These are phyloP conservation scores for Dasyornis broadbenti DNA, from an alignment of 2,113 vertebrate species.

Conservation along the genomic window DNA sequence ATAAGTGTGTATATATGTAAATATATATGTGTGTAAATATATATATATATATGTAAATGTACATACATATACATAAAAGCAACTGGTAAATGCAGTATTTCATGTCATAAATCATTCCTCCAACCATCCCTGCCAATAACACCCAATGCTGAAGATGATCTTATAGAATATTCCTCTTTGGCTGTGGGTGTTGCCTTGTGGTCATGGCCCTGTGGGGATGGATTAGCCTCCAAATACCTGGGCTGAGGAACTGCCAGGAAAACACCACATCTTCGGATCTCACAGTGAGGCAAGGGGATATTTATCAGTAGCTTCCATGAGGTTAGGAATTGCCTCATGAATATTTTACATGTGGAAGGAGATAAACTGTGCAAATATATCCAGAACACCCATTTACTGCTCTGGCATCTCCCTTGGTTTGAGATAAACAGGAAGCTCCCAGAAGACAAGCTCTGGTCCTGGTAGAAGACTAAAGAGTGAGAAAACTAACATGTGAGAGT, in stretches of 20 bases:
- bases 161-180: background rate
- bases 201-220: background rate
- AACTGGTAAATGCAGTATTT: conserved; percentile 57
- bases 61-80: conserved; percentile 39
- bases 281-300: background rate
- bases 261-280: background rate
- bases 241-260: background rate
- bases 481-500: background rate
- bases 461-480: background rate
- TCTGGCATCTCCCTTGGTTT: background rate
- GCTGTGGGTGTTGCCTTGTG: conserved; percentile 19
- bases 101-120: conserved; percentile 27
- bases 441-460: background rate
- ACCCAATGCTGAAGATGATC: background rate
- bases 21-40: background rate
- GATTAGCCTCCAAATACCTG: background rate
- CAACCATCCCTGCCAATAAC: conserved; percentile 14
- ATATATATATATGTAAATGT: conserved; percentile 32
- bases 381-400: background rate
- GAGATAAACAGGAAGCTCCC: conserved; percentile 31
- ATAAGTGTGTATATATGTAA: conserved; percentile 16
- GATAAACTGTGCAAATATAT: conserved; percentile 9
- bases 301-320: conserved; percentile 6
- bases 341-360: conserved; percentile 24
- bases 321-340: background rate